phyloP scores from a whole-genome alignment of 2,797 vertebrate genomes.

The Buphagus erythrorhynchus region DNA sequence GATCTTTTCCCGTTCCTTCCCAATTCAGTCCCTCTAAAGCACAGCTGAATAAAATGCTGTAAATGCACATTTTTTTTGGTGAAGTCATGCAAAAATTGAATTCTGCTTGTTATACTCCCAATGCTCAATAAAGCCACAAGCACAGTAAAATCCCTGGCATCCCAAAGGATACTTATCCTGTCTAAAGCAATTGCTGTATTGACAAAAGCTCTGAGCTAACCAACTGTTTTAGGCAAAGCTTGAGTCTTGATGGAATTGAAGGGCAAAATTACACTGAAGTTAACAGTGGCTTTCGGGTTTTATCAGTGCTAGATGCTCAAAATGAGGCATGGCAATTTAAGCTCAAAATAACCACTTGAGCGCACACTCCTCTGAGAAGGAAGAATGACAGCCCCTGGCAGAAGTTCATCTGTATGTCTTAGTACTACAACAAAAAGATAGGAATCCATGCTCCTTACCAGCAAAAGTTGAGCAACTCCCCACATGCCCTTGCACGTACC shows the following conservation, averaged over 20 bases:
- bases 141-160: constrained; percentile 35
- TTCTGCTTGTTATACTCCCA: neutral
- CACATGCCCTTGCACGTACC: fast-evolving
- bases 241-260: neutral
- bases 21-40: neutral
- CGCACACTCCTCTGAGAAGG: neutral
- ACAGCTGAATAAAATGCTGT: neutral
- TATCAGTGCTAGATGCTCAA: constrained; percentile 21
- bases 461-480: neutral
- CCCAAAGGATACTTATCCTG: neutral
- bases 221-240: constrained; percentile 3
- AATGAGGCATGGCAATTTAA: neutral
- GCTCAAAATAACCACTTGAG: constrained; percentile 23
- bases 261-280: neutral
- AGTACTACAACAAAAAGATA: neutral
- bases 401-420: neutral
- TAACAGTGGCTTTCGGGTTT: neutral
- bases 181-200: neutral
- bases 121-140: constrained; percentile 41
- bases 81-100: constrained; percentile 27
- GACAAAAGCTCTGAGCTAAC: constrained; percentile 9
- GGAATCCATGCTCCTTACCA: neutral
- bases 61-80: neutral
- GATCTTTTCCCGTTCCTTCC: neutral
- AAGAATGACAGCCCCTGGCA: neutral